Percentiles rank a stretch among this genome's conserved stretches.
These are phyloP conservation scores for Oceanodroma tethys DNA, from an alignment of 2,113 vertebrate genomes.

Conservation along the genomic window DNA sequence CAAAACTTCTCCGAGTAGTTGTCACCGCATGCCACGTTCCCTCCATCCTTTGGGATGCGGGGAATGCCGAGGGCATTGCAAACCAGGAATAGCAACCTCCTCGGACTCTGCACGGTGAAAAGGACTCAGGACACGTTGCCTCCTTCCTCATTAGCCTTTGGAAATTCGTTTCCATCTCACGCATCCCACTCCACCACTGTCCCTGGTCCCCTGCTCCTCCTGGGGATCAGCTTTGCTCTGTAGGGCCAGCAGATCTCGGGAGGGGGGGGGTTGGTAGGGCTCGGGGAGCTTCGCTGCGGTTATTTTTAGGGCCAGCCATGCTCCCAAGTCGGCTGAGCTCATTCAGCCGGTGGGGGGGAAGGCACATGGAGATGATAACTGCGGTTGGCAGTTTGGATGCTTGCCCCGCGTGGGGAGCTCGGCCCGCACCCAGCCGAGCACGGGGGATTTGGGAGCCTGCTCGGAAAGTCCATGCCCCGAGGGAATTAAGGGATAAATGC, in stretches of 20 bases:
- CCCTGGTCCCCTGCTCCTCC: neutral
- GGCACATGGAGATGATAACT: neutral
- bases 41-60: neutral
- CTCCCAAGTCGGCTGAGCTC: neutral
- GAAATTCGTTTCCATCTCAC: neutral
- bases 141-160: accelerated
- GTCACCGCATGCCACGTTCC: neutral
- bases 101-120: accelerated
- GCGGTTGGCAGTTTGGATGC: neutral
- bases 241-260: neutral
- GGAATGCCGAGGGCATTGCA: neutral
- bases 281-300: neutral
- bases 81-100: neutral
- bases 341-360: neutral
- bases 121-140: neutral
- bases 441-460: neutral
- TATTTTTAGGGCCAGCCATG: slow-evolving; percentile 29
- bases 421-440: neutral
- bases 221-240: neutral
- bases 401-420: neutral
- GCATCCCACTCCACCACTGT: accelerated
- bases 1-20: neutral
- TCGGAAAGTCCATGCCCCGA: accelerated
- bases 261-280: neutral
- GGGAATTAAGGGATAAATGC: neutral